Base-by-base conservation (phyloP, 2,113 vertebrate genomes). In the Tiliqua scincoides region DNA sequence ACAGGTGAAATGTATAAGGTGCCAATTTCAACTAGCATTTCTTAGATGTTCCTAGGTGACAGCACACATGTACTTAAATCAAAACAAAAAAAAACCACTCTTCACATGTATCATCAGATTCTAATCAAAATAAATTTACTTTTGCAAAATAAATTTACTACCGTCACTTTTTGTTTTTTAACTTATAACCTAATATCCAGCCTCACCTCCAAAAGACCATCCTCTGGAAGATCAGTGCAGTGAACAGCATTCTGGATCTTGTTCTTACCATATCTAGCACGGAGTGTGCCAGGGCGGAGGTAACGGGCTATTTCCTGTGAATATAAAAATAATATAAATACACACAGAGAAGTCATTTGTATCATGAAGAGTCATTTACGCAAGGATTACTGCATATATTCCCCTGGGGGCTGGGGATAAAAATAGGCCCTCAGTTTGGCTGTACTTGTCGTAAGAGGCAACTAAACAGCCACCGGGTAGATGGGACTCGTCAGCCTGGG, bases 221-320 rank as follows among this genome's bases (percentile, higher is more conserved):
- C 99, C 83, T 99, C 98, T 2, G 98, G 98, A 72, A 99, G 96
- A 91, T 99, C 99, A 0, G 98, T 99, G 74, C 98, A 99, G 94
- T 99, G 99, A 52, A 99, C 95, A 1, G 97, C 97, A 87, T 99
- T 99, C 91, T 97, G 98, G 90, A 98, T 93, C 95, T 97, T 98
- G 86, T 96, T 97, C 93, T 96, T 98, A 35, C 98, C 98, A 18
- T 97, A 99, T 48, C 96, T 79, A 25, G 98, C 98, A 25, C 98
- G 97, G 85, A 99, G 94, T 1, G 98, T 98, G 59, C 89, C 89
- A 30, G 98, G 98, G 27, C 98, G 97, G 21, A 99, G 96, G 81
- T 97, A 97, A 25, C 97, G 96, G 14, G 98, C 97, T 52, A 99
- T 97, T 95, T 98, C 98, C 99, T 99, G 59, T 89, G 7, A 37